A percentile compares a stretch with the other conserved stretches of the same genome.
phyloP scores from a whole-genome alignment of 2,888 invertebrate genomes.

The Thymelicus sylvestris region DNA sequence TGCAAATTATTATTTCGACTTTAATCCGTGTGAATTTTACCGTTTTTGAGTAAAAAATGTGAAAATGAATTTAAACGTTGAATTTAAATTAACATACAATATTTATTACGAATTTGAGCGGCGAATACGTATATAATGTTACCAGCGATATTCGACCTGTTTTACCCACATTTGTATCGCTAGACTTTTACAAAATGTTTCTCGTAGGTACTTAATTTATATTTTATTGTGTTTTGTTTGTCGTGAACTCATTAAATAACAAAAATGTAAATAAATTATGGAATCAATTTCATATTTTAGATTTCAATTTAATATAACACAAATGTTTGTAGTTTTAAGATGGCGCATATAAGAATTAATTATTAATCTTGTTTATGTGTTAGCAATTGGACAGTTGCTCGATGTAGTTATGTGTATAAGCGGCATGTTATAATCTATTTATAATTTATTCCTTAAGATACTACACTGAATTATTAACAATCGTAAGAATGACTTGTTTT shows the following conservation, averaged over 20 bases:
- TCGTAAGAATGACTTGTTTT: slow-evolving; percentile 71
- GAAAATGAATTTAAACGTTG: not conserved
- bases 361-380: slow-evolving; percentile 30
- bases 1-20: slow-evolving; percentile 17
- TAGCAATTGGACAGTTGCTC: slow-evolving; percentile 36
- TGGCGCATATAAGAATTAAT: slow-evolving; percentile 28
- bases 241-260: slow-evolving; percentile 31
- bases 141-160: slow-evolving; percentile 35
- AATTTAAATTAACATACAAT: slow-evolving; percentile 19
- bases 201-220: slow-evolving; percentile 35
- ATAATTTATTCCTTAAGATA: slow-evolving; percentile 53
- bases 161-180: slow-evolving; percentile 16
- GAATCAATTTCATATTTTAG: slow-evolving; percentile 33
- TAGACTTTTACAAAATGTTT: slow-evolving; percentile 14
- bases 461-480: slow-evolving; percentile 73
- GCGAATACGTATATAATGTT: slow-evolving; percentile 9
- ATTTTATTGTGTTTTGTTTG: slow-evolving; percentile 29
- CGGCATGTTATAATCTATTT: slow-evolving; percentile 45
- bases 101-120: slow-evolving; percentile 25
- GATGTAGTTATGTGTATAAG: slow-evolving; percentile 40
- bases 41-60: not conserved
- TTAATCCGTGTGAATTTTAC: slow-evolving; percentile 32
- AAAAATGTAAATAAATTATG: slow-evolving; percentile 34
- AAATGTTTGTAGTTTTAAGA: slow-evolving; percentile 35
- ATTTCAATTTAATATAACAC: slow-evolving; percentile 36